Evolutionary conservation across 2,797 vertebrate species (phyloP).

Genomic region (Syncerus caffer): DNA sequence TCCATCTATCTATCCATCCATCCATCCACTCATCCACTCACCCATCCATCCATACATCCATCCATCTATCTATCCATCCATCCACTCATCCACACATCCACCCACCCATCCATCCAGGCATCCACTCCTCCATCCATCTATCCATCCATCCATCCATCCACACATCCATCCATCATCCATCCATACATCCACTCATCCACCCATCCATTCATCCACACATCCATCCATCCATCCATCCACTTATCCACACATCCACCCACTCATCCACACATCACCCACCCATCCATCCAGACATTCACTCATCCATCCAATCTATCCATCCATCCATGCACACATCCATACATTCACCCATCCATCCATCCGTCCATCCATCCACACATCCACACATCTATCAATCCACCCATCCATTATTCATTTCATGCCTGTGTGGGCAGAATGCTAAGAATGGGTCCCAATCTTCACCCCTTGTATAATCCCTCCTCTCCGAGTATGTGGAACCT

Average conservation of each 20-base stretch:
- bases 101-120: rapidly evolving
- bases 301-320: neutral
- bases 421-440: neutral
- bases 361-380: neutral
- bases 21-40: no score
- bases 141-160: rapidly evolving
- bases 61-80: rapidly evolving
- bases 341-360: no score
- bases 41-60: rapidly evolving
- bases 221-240: rapidly evolving
- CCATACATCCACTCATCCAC: rapidly evolving
- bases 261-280: rapidly evolving
- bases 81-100: rapidly evolving
- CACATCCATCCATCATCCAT: rapidly evolving
- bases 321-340: neutral
- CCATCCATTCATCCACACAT: rapidly evolving
- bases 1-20: rapidly evolving
- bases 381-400: neutral
- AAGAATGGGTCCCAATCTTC: neutral
- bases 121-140: rapidly evolving
- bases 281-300: neutral
- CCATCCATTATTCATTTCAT: no score
- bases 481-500: neutral
- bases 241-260: rapidly evolving
- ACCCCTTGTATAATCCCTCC: neutral